A percentile compares a stretch with the other conserved stretches of the same genome.
Conservation (phyloP, 2,113 vertebrate species). For the Platycercus adscitus region DNA sequence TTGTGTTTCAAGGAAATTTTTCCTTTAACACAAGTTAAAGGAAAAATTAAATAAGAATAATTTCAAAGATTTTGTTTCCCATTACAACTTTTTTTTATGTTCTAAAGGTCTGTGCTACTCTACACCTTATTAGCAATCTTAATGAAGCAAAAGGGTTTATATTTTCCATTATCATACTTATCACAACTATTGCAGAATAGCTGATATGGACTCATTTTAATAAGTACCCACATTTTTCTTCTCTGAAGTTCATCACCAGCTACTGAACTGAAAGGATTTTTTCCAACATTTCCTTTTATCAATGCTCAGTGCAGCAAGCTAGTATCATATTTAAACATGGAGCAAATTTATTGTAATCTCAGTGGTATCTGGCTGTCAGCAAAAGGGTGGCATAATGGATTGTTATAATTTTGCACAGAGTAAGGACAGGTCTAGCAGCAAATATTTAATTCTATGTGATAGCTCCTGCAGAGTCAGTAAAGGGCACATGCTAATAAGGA, state of each 20-base stretch:
- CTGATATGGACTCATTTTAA: background rate
- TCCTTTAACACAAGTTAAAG: background rate
- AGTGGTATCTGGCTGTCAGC: constrained; percentile 84
- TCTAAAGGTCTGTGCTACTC: background rate
- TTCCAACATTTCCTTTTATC: constrained; percentile 35
- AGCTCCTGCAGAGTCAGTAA: constrained; percentile 84
- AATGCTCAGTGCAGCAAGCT: constrained; percentile 31
- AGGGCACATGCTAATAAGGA: constrained; percentile 82
- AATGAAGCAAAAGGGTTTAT: background rate
- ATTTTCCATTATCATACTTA: constrained; percentile 2
- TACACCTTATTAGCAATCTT: background rate
- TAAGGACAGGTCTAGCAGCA: constrained; percentile 79
- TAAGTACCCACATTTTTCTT: constrained; percentile 2
- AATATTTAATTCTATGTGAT: constrained; percentile 91
- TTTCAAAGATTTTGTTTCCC: constrained; percentile 14
- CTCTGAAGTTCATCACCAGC: background rate
- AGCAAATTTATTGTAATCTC: constrained; percentile 76
- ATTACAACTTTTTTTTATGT: background rate
- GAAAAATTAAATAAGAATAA: constrained; percentile 44
- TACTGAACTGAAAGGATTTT: constrained; percentile 39
- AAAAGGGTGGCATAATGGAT: constrained; percentile 84
- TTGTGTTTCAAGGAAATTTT: background rate
- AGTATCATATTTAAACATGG: constrained; percentile 76
- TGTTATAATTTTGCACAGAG: constrained; percentile 86
- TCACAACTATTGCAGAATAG: background rate